Conservation (phyloP, 2,113 vertebrate genomes). For the Hippopotamus amphibius region DNA sequence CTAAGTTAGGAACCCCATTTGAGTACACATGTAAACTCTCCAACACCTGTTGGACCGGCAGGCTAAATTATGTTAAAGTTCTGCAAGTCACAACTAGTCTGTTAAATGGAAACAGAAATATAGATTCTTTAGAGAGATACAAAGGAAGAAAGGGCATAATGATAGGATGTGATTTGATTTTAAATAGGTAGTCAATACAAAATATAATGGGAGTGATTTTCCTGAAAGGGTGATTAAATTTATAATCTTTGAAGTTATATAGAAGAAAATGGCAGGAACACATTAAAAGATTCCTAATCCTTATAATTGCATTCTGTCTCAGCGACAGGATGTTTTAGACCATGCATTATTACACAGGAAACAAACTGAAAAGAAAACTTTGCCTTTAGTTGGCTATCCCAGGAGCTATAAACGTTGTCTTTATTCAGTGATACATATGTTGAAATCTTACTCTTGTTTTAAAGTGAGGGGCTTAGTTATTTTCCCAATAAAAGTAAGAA, state of each 20-base stretch:
- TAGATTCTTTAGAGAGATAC: background rate
- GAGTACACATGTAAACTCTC: background rate
- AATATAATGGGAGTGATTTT: background rate
- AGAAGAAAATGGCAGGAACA: background rate
- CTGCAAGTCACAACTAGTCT: background rate
- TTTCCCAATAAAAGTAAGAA: background rate
- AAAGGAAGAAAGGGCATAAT: background rate
- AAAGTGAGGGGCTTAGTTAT: background rate
- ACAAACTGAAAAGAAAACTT: background rate
- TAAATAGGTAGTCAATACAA: background rate
- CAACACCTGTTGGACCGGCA: background rate
- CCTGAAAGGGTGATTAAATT: conserved; percentile 33
- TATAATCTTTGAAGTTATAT: background rate
- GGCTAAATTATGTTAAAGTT: background rate
- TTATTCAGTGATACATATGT: background rate
- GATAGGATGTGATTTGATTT: background rate
- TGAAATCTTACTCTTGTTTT: background rate
- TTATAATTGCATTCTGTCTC: background rate
- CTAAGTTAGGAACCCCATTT: background rate
- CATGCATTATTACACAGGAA: conserved; percentile 16
- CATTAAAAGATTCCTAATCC: background rate
- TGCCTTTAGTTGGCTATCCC: background rate
- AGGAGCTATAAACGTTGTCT: background rate
- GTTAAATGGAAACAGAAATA: background rate
- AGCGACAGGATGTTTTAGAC: background rate